Evolutionary conservation across 2,888 invertebrate species (phyloP).

Genomic region (Cybosia mesomella): DNA sequence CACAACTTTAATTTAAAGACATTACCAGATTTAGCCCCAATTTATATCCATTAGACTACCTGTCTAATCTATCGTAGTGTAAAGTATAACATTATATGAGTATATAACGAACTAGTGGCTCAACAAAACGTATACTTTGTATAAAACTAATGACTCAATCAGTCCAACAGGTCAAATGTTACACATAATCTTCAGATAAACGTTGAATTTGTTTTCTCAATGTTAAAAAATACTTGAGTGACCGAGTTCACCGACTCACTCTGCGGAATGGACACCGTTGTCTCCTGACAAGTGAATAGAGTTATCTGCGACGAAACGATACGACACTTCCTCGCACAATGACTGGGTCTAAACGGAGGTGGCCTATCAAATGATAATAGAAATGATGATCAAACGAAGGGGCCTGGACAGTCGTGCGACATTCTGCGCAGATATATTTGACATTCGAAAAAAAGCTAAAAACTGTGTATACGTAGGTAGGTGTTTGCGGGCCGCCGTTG

Average conservation of each 20-base stretch:
- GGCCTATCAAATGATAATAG: slow-evolving; percentile 84
- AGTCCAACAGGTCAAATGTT: background rate
- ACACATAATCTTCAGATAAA: background rate
- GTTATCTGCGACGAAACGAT: slow-evolving; percentile 58
- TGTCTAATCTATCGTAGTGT: background rate
- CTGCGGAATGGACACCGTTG: slow-evolving; percentile 45
- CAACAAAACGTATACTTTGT: background rate
- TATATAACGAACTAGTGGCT: background rate
- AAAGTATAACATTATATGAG: background rate
- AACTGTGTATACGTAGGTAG: slow-evolving; percentile 25
- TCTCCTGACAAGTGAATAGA: slow-evolving; percentile 47
- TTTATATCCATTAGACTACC: background rate
- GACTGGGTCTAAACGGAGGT: slow-evolving; percentile 80
- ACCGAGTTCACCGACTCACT: slow-evolving; percentile 65
- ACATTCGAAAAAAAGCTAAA: slow-evolving; percentile 47
- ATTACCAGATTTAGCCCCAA: background rate
- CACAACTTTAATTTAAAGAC: background rate
- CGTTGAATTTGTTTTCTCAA: background rate
- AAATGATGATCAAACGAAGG: slow-evolving; percentile 73
- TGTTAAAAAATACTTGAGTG: slow-evolving; percentile 12
- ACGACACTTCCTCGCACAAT: slow-evolving; percentile 66
- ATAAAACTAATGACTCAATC: background rate
- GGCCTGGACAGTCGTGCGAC: slow-evolving; percentile 75
- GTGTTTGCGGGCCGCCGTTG: slow-evolving; percentile 37
- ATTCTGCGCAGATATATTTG: slow-evolving; percentile 72